These are phyloP conservation scores for Notothenia coriiceps DNA, from an alignment of 2,113 vertebrate species.

Conservation along the genomic window DNA sequence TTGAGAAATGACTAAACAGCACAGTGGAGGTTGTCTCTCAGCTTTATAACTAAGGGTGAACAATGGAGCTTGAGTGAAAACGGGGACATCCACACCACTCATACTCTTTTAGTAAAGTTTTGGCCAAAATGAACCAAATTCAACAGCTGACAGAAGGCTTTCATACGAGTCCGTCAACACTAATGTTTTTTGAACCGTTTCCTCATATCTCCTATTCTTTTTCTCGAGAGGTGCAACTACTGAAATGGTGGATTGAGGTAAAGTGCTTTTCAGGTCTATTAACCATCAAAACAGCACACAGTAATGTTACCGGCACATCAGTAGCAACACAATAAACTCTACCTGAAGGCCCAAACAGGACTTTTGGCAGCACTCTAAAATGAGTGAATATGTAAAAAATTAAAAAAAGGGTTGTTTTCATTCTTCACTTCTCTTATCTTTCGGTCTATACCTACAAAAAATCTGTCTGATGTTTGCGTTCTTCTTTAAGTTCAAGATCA, in stretches of 20 bases:
- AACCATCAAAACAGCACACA: slow-evolving; percentile 10
- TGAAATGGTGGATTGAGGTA: slow-evolving; percentile 3
- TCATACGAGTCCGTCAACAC: neutral
- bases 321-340: neutral
- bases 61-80: neutral
- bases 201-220: neutral
- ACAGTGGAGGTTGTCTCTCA: neutral
- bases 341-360: slow-evolving; percentile 7
- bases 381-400: slow-evolving; percentile 1
- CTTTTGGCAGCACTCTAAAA: neutral
- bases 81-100: neutral
- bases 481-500: neutral
- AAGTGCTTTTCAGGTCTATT: slow-evolving; percentile 18
- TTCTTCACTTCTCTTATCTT: neutral
- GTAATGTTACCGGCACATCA: neutral
- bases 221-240: neutral
- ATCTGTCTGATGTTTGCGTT: neutral
- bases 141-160: neutral
- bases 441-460: neutral
- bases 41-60: neutral
- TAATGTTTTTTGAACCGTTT: neutral
- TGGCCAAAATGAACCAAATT: neutral
- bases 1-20: neutral
- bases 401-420: neutral
- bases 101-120: neutral